Evolutionary conservation across 2,113 vertebrate species (phyloP).

Genomic region (Dasypus novemcinctus): DNA sequence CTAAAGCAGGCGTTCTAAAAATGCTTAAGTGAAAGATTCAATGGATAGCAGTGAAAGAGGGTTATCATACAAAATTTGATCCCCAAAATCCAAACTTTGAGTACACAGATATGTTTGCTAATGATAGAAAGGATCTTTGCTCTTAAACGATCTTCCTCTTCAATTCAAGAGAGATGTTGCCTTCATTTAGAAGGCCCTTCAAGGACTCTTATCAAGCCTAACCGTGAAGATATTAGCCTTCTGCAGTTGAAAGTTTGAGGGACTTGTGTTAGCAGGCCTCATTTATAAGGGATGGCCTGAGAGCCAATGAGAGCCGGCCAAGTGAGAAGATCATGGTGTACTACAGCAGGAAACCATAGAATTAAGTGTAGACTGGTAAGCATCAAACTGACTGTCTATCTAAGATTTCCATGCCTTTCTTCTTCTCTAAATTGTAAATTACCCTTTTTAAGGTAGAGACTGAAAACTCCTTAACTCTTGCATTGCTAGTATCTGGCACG

Average conservation of each 20-base stretch:
- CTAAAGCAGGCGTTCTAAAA: neutral
- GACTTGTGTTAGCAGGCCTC: neutral
- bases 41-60: neutral
- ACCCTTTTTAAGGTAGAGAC: neutral
- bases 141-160: neutral
- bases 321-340: neutral
- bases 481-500: neutral
- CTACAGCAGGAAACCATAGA: neutral
- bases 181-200: neutral
- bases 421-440: neutral
- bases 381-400: neutral
- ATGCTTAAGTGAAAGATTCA: neutral
- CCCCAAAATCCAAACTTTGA: slow-evolving; percentile 13
- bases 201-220: neutral
- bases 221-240: neutral
- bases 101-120: neutral
- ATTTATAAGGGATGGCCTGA: neutral
- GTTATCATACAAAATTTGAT: neutral
- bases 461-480: neutral
- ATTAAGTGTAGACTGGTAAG: neutral
- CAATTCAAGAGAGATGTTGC: neutral
- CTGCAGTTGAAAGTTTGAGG: neutral
- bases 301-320: neutral
- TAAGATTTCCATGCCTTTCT: neutral
- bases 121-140: neutral